Base-by-base conservation (phyloP, 2,888 invertebrate species). In the Zaprionus bogoriensis region DNA sequence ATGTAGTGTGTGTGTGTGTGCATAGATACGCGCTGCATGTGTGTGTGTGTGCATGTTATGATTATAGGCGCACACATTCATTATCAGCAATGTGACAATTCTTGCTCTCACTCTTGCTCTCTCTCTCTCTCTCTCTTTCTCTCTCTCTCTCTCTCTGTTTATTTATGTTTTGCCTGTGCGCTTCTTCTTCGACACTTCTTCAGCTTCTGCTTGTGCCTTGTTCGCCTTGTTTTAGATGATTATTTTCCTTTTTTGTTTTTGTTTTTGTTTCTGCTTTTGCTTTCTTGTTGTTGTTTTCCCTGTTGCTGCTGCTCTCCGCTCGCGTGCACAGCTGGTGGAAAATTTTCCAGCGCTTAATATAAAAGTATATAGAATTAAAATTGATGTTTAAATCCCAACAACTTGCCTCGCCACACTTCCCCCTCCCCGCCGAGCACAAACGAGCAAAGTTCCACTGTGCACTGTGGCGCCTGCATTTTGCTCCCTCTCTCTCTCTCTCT, bases 311-410 rank as follows among this genome's bases (percentile, higher is more conserved):
- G 41, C 27, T 54, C 55, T 61, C 39, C 36, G 50, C 65, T 78
- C 63, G 75, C 75, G 74, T 77, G 75, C 75, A 63, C 72, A 77
- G 63, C 77, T 83, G 65, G 71, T 86, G 86, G 86, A 83, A 82
- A 86, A 83, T 86, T 83, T 83, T 80, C 86, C 71, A 82, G 53
- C 54, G 66, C 66, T 74, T 72, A 65, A 70, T 68, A 62, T 30
- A 58, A 47, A 78, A 79, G 67, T 78, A 60, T 67, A 77, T 74
- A 68, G 69, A 82, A 77, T 71, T 70, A 74, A 80, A 83, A 80
- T 71, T 77, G 77, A 77, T 81, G 73, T 60, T 65, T 70, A 67
- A 76, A 67, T 67, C 70, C 65, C 69, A 68, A 58, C 50, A 50
- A 28, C 22, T 46, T 9, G 23, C 6, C 47, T 32, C 41, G 3